Base-by-base conservation (phyloP, 2,113 vertebrate genomes). In the Platysteira castanea region DNA sequence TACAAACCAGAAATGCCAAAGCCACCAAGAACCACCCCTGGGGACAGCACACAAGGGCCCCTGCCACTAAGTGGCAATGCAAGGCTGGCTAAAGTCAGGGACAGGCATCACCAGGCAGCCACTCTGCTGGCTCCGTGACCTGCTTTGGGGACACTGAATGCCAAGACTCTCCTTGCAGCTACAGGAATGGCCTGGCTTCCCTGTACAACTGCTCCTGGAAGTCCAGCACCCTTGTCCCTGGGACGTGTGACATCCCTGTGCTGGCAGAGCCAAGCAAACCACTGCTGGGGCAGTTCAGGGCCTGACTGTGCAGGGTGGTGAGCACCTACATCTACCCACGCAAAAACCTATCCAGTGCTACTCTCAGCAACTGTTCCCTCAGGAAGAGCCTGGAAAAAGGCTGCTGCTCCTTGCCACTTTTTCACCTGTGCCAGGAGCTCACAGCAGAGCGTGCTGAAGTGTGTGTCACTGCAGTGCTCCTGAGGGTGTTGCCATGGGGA, bases 11-110 rank as follows among this genome's bases (percentile, higher is more conserved):
- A 79, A 88, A 65, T 9, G 39, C 53, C 39, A 18, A 76, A 30
- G 64, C 42, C 5, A 1, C 39, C n/a, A 46, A 49, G 26, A 53
- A 56, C 11, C 20, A 13, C 4, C 13, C 61, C 63, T 42, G 50
- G 37, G 28, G 54, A 93, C 79, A 84, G 90, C 75, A 53, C 4
- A 39, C 13, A 0, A 94, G 68, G 47, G 67, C 67, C 90, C 47
- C 71, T 93, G 88, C 92, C 92, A 84, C 92, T 95, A 94, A 92
- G 94, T 74, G 95, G 95, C 96, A 97, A 96, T 77, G 83, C 95
- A 88, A 86, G 75, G 78, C 95, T 86, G 75, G 54, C 16, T 57
- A 71, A 95, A 86, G 54, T 4, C 73, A 44, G 54, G 76, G 41
- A 64, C 50, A 46, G 37, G 60, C 81, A 77, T 3, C 4, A n/a